These are phyloP conservation scores for Drosophila percnosoma DNA, from an alignment of 2,888 invertebrate genomes.

Conservation along the genomic window DNA sequence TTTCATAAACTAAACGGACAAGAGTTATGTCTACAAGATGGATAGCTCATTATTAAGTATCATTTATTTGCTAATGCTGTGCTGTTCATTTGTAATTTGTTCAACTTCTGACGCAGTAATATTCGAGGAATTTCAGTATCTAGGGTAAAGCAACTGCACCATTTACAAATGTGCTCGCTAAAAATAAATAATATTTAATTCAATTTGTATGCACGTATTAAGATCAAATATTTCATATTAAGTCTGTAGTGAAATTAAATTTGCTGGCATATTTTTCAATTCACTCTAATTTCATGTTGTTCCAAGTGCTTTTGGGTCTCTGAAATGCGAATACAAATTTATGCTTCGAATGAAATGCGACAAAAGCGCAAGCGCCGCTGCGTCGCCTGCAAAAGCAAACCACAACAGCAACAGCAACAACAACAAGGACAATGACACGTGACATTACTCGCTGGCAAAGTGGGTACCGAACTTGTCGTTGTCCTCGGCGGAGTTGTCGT, in stretches of 20 bases:
- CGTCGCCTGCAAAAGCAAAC: conserved; percentile 59
- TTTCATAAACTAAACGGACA: neutral
- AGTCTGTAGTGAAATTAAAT: neutral
- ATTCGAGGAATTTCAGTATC: neutral
- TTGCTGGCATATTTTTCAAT: neutral
- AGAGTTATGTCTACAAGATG: neutral
- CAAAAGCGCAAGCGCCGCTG: conserved; percentile 53
- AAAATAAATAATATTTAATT: neutral
- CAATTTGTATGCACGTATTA: neutral
- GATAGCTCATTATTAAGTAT: neutral
- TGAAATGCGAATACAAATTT: conserved; percentile 22
- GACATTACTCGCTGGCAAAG: conserved; percentile 22
- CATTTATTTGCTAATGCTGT: neutral
- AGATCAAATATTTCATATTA: neutral
- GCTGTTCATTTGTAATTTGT: neutral
- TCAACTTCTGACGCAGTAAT: neutral
- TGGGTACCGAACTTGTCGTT: conserved; percentile 27
- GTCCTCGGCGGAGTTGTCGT: conserved; percentile 19
- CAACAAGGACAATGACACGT: conserved; percentile 11
- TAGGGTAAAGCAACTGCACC: neutral
- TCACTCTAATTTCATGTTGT: neutral
- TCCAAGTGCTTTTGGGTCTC: neutral
- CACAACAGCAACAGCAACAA: conserved; percentile 32
- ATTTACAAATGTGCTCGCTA: neutral
- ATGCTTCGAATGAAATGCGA: conserved; percentile 12